Evolutionary conservation across 2,888 invertebrate genomes (phyloP), one percentile per base, ranked within the genome.

Genomic region (Syrphus vitripennis): DNA sequence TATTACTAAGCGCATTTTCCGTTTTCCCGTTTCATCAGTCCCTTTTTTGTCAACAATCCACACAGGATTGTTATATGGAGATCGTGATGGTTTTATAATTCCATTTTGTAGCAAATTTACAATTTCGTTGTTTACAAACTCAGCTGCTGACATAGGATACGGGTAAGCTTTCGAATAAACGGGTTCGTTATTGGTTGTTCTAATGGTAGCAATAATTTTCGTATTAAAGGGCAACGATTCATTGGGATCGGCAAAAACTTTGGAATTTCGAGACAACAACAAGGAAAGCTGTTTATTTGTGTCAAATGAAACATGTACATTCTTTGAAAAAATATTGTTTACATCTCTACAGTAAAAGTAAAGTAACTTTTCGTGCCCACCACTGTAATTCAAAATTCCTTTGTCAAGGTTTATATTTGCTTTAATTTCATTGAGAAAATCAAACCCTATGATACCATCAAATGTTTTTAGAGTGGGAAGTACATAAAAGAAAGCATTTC

Each of bases 401-500:
- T 63, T 77, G n/a, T 34, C 19, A 3, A 79, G n/a, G 71, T 87
- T 75, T 10, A 84, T 29, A 3, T 79, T 69, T 16, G 87, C 84
- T 3, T 48, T 29, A 0, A 84, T 61, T 63, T 76, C 71, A 2
- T 67, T 82, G 0, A 84, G 55, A 69, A 88, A 87, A 31, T 59
- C 71, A 53, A 79, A 88, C 0, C 87, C 87, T 5, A 87, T 67
- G 5, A 87, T 88, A 4, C 81, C 81, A 45, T 87, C 81, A 9
- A 87, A 84, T 6, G 67, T 59, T 71, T 71, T 61, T 4, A 86
- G 48, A n/a, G 40, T 86, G 19, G 83, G 40, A 2, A 86, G 42
- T 4, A 88, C 29, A 59, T 67, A 88, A 65, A 86, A 86, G 4
- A 45, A 76, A 24, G 77, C 67, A 19, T 78, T 83, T 26, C 37